A percentile compares a stretch with the other conserved stretches of the same genome.
phyloP scores from a whole-genome alignment of 2,113 vertebrate genomes.

The Chaenogobius annularis region DNA sequence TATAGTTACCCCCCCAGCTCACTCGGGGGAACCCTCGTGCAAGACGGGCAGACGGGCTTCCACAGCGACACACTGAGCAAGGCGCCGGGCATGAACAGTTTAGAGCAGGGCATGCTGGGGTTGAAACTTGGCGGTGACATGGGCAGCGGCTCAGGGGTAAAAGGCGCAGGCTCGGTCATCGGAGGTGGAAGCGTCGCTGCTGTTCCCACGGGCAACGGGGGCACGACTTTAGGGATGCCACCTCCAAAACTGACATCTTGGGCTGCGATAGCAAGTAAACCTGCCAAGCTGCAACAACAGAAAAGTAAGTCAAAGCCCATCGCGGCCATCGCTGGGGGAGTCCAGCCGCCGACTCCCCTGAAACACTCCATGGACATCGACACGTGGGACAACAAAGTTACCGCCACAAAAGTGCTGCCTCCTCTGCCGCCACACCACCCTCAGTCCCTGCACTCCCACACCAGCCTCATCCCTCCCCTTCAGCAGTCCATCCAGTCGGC shows the following conservation, averaged over 20 bases:
- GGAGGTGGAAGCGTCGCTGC: constrained; percentile 68
- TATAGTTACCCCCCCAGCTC: constrained; percentile 96
- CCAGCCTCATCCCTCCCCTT: constrained; percentile 63
- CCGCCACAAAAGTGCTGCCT: constrained; percentile 82
- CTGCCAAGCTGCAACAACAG: constrained; percentile 92
- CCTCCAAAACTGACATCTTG: constrained; percentile 92
- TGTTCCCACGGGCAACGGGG: constrained; percentile 81
- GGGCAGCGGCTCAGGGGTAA: constrained; percentile 83
- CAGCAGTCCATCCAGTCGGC: constrained; percentile 67
- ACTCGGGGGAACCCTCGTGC: constrained; percentile 89
- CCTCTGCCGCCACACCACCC: constrained; percentile 80
- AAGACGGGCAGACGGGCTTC: constrained; percentile 93
- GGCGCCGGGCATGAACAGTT: constrained; percentile 94
- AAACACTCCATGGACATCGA: constrained; percentile 99
- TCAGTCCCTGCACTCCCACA: constrained; percentile 71
- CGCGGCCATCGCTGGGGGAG: constrained; percentile 77
- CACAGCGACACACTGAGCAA: constrained; percentile 92
- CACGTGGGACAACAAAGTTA: constrained; percentile 95
- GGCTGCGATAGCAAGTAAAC: constrained; percentile 97
- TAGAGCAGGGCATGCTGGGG: constrained; percentile 95
- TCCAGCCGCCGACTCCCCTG: constrained; percentile 88
- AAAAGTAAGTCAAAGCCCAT: constrained; percentile 90
- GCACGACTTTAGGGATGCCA: constrained; percentile 85
- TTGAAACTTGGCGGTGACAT: constrained; percentile 92
- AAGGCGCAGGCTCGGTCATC: constrained; percentile 89